Base-by-base conservation (phyloP, 2,888 invertebrate genomes). In the Graphium colonna region DNA sequence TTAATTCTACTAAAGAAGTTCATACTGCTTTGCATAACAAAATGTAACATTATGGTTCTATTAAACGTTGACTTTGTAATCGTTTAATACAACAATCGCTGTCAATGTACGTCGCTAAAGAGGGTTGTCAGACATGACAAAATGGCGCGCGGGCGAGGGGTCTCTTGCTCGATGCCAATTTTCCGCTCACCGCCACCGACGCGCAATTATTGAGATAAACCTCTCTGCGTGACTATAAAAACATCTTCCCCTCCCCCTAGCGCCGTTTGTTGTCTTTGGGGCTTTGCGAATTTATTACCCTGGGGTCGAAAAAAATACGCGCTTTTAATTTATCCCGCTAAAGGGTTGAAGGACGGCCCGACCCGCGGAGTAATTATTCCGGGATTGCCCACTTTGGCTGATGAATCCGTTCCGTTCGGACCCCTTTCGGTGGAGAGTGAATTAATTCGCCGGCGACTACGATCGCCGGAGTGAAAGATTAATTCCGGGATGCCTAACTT, bases 301-400 rank as follows among this genome's bases (percentile, higher is more conserved):
- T 64, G 72, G 82, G 84, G 87, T 88, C 86, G 79, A 81, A 81
- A 88, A 67, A 89, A 89, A 89, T 89, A 89, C 87, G 83, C 87
- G 86, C 89, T 88, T 89, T 89, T 89, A 89, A 89, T 89, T 89
- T 88, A 87, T 89, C 88, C 88, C 86, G 87, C 88, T 89, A 89
- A 89, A 89, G 89, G 89, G 88, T 89, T 89, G 87, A 88, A 81
- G 84, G 82, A 87, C 87, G 84, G 75, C 73, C 73, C 77, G 87
- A 84, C 82, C 81, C 80, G 84, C 83, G 83, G 75, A 88, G 88
- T 88, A 88, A 89, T 89, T 89, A 87, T 85, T 83, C 84, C 81
- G 76, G 75, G 88, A 89, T 89, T 89, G 88, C 83, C 86, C 89
- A 89, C 89, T 89, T 87, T 86, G 75, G 75, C 83, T 87, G 88